Base-by-base conservation (phyloP, 2,113 vertebrate species). In the Collichthys lucidus region DNA sequence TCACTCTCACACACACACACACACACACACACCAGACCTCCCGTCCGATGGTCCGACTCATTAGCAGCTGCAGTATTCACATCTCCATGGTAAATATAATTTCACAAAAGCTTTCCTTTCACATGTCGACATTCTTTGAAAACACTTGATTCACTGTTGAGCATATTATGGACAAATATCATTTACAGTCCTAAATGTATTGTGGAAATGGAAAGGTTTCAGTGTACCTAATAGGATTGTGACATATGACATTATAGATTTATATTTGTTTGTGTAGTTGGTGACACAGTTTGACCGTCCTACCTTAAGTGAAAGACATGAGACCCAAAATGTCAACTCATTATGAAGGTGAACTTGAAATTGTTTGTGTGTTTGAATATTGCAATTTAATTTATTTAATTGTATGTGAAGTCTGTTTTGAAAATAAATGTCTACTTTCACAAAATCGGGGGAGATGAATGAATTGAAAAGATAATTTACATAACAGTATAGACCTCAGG, bases 311-410 rank as follows among this genome's bases (percentile, higher is more conserved):
- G 74, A 80, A 87, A 79, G 52, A 53, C 79, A 61, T 69, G 62
- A 52, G 40, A 68, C 60, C 22, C 79, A 31, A 77, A 83, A 82
- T 57, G 80, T 88, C 75, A 56, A 82, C 81, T 82, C 79, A 85
- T 79, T 84, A 89, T 88, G 88, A 91, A 94, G 87, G 82, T 91
- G 84, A 92, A 91, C 86, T 86, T 90, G 90, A 91, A 91, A 83
- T 81, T 88, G 90, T 93, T 88, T 93, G 86, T 93, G 86, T 93
- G 91, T 92, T 82, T 86, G 49, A 83, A 90, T 91, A 85, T 92
- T 94, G 90, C 83, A 85, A 78, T 93, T 94, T 95, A 91, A 95
- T 95, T 95, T 94, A 94, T 94, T 95, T 92, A 91, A 91, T 89
- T 95, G 90, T 94, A 86, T 82, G 93, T 95, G 87, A 92, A 90